These are phyloP conservation scores for Zophobas atratus DNA, from an alignment of 1,140 invertebrate species.

Conservation along the genomic window DNA sequence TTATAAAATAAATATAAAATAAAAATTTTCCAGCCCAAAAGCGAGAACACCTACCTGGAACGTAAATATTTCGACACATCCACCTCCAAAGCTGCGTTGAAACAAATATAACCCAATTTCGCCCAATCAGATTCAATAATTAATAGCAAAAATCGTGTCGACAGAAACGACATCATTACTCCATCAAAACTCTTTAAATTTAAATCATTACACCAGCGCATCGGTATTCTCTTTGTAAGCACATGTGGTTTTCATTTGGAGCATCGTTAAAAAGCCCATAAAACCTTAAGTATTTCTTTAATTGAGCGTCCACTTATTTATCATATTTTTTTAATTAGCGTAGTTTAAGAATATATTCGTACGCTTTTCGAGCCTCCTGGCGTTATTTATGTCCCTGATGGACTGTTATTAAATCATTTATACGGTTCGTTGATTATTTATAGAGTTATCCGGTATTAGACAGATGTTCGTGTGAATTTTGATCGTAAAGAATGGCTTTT, in stretches of 20 bases:
- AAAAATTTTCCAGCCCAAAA: too few species aligned
- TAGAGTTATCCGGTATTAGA: constrained; percentile 5
- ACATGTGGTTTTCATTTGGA: constrained; percentile 44
- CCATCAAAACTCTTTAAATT: constrained; percentile 12
- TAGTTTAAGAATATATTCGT: constrained; percentile 4
- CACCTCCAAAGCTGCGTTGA: too few species aligned
- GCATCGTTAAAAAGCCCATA: constrained; percentile 20
- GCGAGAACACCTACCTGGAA: too few species aligned
- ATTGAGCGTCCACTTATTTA: constrained; percentile 20
- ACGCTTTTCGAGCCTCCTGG: neutral
- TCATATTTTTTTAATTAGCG: constrained; percentile 43
- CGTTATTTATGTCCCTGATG: constrained; percentile 25
- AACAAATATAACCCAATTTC: too few species aligned
- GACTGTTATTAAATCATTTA: constrained; percentile 23
- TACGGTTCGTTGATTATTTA: constrained; percentile 32
- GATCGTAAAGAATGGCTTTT: constrained; percentile 3
- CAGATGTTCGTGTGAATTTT: constrained; percentile 33
- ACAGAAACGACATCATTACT: constrained; percentile 6
- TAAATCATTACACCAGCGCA: neutral
- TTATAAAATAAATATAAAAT: too few species aligned
- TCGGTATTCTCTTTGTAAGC: neutral
- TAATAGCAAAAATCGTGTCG: neutral
- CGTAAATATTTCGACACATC: too few species aligned
- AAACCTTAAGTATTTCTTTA: constrained; percentile 37
- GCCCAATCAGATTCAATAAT: too few species aligned